Evolutionary conservation across 2,797 vertebrate genomes (phyloP).

Genomic region (Enteromius thamalakanensis): DNA sequence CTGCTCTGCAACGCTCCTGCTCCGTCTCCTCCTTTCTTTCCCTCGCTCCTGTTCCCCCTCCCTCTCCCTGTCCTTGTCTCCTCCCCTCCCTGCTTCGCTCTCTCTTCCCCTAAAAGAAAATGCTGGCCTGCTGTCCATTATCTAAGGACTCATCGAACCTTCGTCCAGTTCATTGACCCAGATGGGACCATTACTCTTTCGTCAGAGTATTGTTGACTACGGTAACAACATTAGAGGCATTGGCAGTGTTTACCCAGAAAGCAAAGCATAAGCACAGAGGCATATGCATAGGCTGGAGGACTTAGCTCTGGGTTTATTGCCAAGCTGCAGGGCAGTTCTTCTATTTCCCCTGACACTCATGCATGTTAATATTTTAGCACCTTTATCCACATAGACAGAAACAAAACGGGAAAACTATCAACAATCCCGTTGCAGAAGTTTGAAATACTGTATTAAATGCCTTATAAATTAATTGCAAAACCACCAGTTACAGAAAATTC

Average conservation of each 20-base stretch:
- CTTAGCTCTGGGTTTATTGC: constrained; percentile 43
- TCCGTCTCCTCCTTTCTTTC: constrained; percentile 39
- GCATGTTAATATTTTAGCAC: constrained; percentile 73
- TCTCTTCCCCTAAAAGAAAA: constrained; percentile 64
- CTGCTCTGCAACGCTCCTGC: constrained; percentile 51
- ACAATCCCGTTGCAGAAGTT: neutral
- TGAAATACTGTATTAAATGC: neutral
- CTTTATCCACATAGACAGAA: constrained; percentile 52
- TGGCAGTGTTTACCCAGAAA: constrained; percentile 10
- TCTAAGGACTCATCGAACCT: constrained; percentile 58
- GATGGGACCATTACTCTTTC: constrained; percentile 68
- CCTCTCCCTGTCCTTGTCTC: constrained; percentile 36
- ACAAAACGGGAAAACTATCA: constrained; percentile 49
- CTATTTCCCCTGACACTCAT: constrained; percentile 57
- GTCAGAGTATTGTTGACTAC: neutral
- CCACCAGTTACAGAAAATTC: neutral
- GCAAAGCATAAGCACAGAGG: constrained; percentile 33
- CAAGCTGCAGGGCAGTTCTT: constrained; percentile 60
- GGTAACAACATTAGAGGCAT: neutral
- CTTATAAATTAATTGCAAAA: neutral
- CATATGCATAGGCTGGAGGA: constrained; percentile 43
- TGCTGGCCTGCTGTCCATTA: constrained; percentile 72
- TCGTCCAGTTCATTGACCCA: constrained; percentile 51
- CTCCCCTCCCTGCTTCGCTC: constrained; percentile 31
- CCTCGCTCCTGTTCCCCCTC: constrained; percentile 34